Evolutionary conservation across 2,888 invertebrate genomes (phyloP).

Genomic region (Spodoptera littoralis): DNA sequence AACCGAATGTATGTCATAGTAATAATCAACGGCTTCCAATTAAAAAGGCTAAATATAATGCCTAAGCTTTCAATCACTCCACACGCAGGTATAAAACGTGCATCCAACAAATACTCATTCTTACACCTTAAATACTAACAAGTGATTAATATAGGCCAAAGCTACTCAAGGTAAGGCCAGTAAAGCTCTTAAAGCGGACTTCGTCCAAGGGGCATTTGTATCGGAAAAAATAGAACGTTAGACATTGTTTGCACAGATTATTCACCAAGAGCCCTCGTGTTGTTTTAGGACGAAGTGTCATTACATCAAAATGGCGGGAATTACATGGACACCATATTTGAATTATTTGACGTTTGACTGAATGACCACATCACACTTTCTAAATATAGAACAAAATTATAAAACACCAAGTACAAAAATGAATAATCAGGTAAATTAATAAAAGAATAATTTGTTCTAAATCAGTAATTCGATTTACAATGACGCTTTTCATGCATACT

Average conservation of each 20-base stretch:
- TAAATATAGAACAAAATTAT: too few relatives aligned
- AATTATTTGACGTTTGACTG: not conserved
- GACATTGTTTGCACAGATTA: not conserved
- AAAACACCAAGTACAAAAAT: too few relatives aligned
- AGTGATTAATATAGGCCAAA: slow-evolving; percentile 38
- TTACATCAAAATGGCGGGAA: too few relatives aligned
- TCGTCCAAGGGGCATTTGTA: slow-evolving; percentile 20
- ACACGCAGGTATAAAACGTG: not conserved
- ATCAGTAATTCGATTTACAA: slow-evolving; percentile 5
- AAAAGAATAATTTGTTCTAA: too few relatives aligned
- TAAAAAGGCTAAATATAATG: too few relatives aligned
- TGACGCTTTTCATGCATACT: slow-evolving; percentile 1
- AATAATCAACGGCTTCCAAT: too few relatives aligned
- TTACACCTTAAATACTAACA: slow-evolving; percentile 41
- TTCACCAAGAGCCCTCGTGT: not conserved
- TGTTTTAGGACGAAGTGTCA: too few relatives aligned
- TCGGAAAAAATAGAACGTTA: not conserved
- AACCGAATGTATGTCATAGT: too few relatives aligned
- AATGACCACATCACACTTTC: too few relatives aligned
- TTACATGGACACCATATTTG: not conserved
- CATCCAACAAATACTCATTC: not conserved
- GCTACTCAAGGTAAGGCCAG: slow-evolving; percentile 39
- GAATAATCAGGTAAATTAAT: too few relatives aligned
- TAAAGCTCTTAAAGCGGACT: slow-evolving; percentile 13
- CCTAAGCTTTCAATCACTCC: too few relatives aligned